A percentile compares a stretch with the other conserved stretches of the same genome.
phyloP scores from a whole-genome alignment of 2,113 vertebrate genomes.

The Chelonoidis abingdonii region DNA sequence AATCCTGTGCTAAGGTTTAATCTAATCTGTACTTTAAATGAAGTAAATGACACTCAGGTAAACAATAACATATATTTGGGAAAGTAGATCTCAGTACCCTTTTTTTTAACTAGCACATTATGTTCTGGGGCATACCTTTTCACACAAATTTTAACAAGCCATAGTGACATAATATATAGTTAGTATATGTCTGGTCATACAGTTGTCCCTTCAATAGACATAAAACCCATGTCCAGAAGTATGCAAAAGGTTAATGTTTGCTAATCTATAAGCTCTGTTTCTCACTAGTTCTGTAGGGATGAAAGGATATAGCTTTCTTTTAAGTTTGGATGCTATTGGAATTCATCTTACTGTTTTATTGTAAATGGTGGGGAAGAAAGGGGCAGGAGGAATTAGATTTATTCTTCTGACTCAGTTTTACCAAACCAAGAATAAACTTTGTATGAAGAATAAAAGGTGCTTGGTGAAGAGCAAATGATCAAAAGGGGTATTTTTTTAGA shows the following conservation, averaged over 20 bases:
- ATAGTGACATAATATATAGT: conserved; percentile 52
- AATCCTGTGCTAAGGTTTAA: background rate
- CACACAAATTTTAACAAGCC: conserved; percentile 23
- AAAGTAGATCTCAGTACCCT: background rate
- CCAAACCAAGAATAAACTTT: conserved; percentile 33
- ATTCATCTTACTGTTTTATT: conserved; percentile 52
- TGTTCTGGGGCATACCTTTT: conserved; percentile 25
- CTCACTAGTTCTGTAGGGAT: conserved; percentile 72
- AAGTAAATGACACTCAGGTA: conserved; percentile 30
- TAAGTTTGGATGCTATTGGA: conserved; percentile 55
- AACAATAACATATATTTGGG: background rate
- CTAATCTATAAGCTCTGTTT: conserved; percentile 67
- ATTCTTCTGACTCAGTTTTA: conserved; percentile 10
- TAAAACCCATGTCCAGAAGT: conserved; percentile 59
- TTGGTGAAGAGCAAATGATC: background rate
- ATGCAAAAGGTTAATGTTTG: conserved; percentile 67
- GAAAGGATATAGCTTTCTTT: conserved; percentile 77
- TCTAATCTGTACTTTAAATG: background rate
- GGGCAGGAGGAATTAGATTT: conserved; percentile 19
- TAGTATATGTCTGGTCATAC: conserved; percentile 30
- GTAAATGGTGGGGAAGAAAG: background rate
- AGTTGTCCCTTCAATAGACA: conserved; percentile 60
- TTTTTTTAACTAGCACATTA: conserved; percentile 48
- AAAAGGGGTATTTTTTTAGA: background rate
- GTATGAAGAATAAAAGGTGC: conserved; percentile 27